Percentiles rank a stretch among this genome's conserved stretches.
phyloP scores from a whole-genome alignment of 2,888 invertebrate genomes.

The Idaea dimidiata region DNA sequence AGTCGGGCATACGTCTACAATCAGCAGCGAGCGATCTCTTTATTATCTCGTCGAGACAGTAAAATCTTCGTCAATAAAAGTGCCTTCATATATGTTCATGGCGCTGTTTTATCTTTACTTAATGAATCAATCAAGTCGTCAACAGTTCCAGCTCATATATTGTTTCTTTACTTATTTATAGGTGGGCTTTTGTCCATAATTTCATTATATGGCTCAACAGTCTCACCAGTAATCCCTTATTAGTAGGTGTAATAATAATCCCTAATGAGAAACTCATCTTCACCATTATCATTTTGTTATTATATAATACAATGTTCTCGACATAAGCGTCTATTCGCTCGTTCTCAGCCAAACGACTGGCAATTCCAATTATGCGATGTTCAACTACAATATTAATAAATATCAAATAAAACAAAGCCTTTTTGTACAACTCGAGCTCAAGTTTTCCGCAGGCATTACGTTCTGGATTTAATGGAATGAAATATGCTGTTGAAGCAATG shows the following conservation, averaged over 20 bases:
- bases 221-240: too few species aligned
- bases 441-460: neutral
- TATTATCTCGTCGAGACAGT: constrained; percentile 53
- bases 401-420: neutral
- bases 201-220: too few species aligned
- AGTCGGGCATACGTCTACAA: constrained; percentile 32
- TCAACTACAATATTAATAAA: neutral
- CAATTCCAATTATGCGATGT: neutral
- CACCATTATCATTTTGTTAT: neutral
- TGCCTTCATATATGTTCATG: constrained; percentile 32
- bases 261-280: neutral
- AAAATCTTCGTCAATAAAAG: constrained; percentile 57
- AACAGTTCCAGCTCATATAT: constrained; percentile 44
- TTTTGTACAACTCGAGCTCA: neutral
- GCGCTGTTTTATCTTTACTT: constrained; percentile 56
- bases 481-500: neutral
- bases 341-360: neutral
- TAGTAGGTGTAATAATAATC: too few species aligned
- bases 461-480: neutral
- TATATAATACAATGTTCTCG: neutral
- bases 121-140: constrained; percentile 66
- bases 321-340: neutral
- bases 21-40: constrained; percentile 35
- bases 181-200: too few species aligned
- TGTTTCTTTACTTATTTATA: neutral